These are phyloP conservation scores for Hyppa rectilinea DNA, from an alignment of 2,888 invertebrate genomes.

Conservation along the genomic window DNA sequence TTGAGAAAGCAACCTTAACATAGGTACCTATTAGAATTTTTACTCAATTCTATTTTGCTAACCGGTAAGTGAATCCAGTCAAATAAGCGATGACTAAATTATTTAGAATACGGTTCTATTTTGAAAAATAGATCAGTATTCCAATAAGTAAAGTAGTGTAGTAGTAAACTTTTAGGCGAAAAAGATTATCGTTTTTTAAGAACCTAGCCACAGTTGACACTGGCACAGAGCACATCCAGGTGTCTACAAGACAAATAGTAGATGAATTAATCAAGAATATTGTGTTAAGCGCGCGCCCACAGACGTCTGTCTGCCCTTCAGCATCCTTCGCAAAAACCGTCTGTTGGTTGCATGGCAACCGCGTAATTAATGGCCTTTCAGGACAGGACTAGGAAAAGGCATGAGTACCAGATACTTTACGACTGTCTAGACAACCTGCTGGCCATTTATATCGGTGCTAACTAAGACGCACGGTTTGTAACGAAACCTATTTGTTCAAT, in stretches of 20 bases:
- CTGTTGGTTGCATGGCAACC: conserved; percentile 51
- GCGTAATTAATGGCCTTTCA: conserved; percentile 47
- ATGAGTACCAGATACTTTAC: background rate
- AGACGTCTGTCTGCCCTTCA: conserved; percentile 46
- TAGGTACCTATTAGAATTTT: background rate
- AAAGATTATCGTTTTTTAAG: background rate
- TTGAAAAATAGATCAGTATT: too few species aligned
- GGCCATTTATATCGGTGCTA: background rate
- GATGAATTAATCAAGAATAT: conserved; percentile 35
- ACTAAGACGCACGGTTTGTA: background rate
- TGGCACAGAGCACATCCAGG: background rate
- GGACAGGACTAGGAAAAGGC: conserved; percentile 7
- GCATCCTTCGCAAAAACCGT: conserved; percentile 42
- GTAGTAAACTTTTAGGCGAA: too few species aligned
- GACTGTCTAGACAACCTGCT: conserved; percentile 20
- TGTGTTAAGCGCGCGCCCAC: conserved; percentile 1
- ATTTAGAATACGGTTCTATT: background rate
- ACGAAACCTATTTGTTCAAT: background rate
- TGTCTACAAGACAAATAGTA: conserved; percentile 14
- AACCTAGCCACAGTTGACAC: background rate
- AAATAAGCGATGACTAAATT: background rate
- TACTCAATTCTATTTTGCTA: conserved; percentile 1
- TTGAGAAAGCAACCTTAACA: background rate
- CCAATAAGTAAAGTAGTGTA: too few species aligned
- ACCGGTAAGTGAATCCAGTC: background rate